Evolutionary conservation across 2,888 invertebrate genomes (phyloP).

Genomic region (Hemaris fuciformis): DNA sequence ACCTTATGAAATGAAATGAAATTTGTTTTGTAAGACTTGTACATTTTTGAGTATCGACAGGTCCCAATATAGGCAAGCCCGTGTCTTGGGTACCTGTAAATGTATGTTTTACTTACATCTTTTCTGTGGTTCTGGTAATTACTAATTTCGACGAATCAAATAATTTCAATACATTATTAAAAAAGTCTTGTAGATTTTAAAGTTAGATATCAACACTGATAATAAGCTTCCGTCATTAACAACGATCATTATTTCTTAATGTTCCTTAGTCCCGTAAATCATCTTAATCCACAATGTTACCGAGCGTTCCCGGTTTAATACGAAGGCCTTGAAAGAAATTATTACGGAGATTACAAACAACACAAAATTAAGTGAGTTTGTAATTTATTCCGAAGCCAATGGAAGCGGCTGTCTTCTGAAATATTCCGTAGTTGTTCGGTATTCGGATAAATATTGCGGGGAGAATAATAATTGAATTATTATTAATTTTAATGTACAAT

Average conservation of each 20-base stretch:
- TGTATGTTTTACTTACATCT: no score
- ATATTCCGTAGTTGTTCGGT: slow-evolving; percentile 54
- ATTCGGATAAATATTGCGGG: slow-evolving; percentile 45
- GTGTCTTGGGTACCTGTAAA: no score
- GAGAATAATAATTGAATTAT: slow-evolving; percentile 41
- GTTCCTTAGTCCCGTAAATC: slow-evolving; percentile 40
- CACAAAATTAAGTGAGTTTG: slow-evolving; percentile 57
- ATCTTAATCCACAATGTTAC: slow-evolving; percentile 43
- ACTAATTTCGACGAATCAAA: no score
- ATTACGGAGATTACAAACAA: slow-evolving; percentile 57
- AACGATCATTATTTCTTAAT: slow-evolving; percentile 41
- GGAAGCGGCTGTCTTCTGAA: slow-evolving; percentile 43
- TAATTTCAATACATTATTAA: no score
- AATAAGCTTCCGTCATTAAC: slow-evolving; percentile 13
- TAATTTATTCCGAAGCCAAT: slow-evolving; percentile 54
- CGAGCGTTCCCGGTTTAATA: slow-evolving; percentile 45
- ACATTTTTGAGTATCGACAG: no score
- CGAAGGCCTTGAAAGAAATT: slow-evolving; percentile 55
- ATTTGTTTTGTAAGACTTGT: no score
- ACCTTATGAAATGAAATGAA: no score
- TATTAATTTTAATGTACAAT: slow-evolving; percentile 36
- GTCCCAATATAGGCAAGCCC: no score
- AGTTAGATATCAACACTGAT: neutral
- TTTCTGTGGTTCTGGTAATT: no score
- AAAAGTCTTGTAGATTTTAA: no score